These are phyloP conservation scores for Callitettix versicolor DNA, from an alignment of 1,140 invertebrate species.

Conservation along the genomic window DNA sequence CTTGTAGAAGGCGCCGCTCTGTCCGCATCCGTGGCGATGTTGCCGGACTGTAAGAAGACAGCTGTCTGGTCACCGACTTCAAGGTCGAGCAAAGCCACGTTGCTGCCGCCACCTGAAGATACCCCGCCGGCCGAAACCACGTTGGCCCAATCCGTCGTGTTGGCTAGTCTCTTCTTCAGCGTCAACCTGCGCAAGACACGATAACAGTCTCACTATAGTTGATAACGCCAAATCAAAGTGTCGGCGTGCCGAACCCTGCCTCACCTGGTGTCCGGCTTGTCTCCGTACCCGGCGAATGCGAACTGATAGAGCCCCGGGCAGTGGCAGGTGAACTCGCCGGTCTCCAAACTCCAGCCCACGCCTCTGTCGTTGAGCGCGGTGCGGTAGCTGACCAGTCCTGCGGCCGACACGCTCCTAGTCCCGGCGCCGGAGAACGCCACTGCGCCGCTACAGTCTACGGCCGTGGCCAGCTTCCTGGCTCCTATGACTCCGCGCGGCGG, in stretches of 20 bases:
- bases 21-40: constrained; percentile 25
- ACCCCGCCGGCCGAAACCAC: constrained; percentile 29
- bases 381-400: constrained; percentile 25
- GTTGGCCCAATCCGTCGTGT: constrained; percentile 32
- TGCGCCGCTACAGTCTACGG: constrained; percentile 35
- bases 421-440: constrained; percentile 35
- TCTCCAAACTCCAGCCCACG: constrained; percentile 37
- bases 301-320: constrained; percentile 43
- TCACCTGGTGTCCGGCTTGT: constrained; percentile 17
- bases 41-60: constrained; percentile 33
- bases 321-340: constrained; percentile 39
- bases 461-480: constrained; percentile 26
- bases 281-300: constrained; percentile 35
- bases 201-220: no score
- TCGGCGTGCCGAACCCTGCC: background rate
- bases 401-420: constrained; percentile 23
- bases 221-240: background rate
- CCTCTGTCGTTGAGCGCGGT: constrained; percentile 34
- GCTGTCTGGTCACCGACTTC: constrained; percentile 35
- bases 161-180: constrained; percentile 33
- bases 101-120: constrained; percentile 31
- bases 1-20: constrained; percentile 23
- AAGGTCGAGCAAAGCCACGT: constrained; percentile 33
- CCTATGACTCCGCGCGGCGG: constrained; percentile 16
- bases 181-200: constrained; percentile 24